Evolutionary conservation across 2,888 invertebrate genomes (phyloP).

Genomic region (Tiphia femorata): DNA sequence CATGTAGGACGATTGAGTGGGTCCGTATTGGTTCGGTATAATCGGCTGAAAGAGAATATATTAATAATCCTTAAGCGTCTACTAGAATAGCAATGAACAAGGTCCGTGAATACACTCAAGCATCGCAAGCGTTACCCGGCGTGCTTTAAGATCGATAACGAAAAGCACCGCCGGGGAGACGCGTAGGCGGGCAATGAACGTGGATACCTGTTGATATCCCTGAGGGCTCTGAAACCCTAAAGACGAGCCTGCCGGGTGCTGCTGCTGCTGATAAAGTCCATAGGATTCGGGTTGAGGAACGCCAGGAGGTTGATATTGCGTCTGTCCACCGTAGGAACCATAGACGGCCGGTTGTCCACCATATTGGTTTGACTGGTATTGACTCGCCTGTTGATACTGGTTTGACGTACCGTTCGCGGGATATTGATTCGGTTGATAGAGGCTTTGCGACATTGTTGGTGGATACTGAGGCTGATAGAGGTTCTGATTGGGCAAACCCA

Average conservation of each 20-base stretch:
- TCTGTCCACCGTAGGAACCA: constrained; percentile 32
- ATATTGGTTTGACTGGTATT: constrained; percentile 43
- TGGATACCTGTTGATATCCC: constrained; percentile 57
- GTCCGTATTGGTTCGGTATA: constrained; percentile 57
- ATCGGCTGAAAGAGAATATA: constrained; percentile 46
- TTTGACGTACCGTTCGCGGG: neutral
- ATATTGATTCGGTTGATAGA: constrained; percentile 10
- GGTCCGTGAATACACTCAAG: no score
- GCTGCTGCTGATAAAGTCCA: constrained; percentile 50
- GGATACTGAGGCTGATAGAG: constrained; percentile 41
- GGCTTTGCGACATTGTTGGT: constrained; percentile 25
- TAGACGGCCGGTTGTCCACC: constrained; percentile 50
- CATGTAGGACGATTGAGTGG: constrained; percentile 54
- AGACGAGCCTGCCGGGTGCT: constrained; percentile 18
- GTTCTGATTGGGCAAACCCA: constrained; percentile 35
- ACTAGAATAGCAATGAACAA: neutral
- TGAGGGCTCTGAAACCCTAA: no score
- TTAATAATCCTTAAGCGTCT: neutral
- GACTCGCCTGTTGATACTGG: constrained; percentile 15
- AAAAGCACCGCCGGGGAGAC: no score
- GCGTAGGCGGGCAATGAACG: no score
- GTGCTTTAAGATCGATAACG: no score
- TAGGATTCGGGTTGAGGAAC: no score
- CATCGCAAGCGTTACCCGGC: no score
- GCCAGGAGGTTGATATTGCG: constrained; percentile 45